Evolutionary conservation across 2,113 vertebrate genomes (phyloP), one percentile per base, ranked within the genome.

Genomic region (Lichenostomus cassidix): DNA sequence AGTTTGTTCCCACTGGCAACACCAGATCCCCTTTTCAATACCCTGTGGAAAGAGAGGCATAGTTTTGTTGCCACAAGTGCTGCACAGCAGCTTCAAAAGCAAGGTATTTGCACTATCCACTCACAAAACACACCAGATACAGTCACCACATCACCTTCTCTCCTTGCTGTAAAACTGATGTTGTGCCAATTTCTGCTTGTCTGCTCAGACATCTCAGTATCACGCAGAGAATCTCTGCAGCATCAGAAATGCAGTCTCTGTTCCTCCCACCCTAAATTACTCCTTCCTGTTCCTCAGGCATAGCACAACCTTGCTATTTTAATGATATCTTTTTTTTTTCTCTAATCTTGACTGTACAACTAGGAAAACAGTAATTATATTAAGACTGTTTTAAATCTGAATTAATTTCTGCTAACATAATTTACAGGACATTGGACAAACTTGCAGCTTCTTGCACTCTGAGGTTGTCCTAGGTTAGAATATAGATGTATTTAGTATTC

Each of bases 101-200:
- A n/a, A 81, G 35, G 18, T 22, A 50, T 50, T 29, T 55, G 35
- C 21, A 44, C 14, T 19, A 16, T 39, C 21, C 41, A 12, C 39
- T 79, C 41, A 39, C 19, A 59, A 69, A 89, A 74, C 0, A 0
- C 25, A 78, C 18, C 0, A 1, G 47, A 46, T 31, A 50, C 12
- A 8, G 44, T 33, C 46, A 69, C 21, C 27, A 37, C 13, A 33
- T 15, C 9, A 5, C 42, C 29, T 29, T 63, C 18, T n/a, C 49
- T 55, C 25, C 42, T 22, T 27, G 12, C 31, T 24, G 29, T 18
- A 49, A 52, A 86, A 79, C 15, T 23, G 23, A 21, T 1, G 8
- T 9, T 78, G 55, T 33, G 19, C 10, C 60, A 41, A 9, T 23
- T 75, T 69, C 50, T 86, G 31, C 28, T 53, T n/a, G 37, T 33